Conservation (phyloP, 1,140 invertebrate species). For the Drosophila dunni region DNA sequence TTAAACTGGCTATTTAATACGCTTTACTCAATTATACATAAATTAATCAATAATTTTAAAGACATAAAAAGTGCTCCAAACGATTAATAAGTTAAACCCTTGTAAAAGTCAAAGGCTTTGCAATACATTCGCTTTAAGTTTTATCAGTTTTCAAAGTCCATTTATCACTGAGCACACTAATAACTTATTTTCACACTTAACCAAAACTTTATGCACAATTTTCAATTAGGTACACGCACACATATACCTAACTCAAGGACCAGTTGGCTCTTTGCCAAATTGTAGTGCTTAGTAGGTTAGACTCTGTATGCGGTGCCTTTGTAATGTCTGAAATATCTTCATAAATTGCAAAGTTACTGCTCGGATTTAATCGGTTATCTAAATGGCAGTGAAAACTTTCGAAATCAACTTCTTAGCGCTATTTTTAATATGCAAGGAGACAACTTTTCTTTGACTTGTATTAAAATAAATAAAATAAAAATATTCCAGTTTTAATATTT, state of each 20-base stretch:
- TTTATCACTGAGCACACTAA: background rate
- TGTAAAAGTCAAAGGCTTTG: too few species aligned
- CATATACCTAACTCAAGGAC: background rate
- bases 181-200: slow-evolving; percentile 18
- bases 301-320: background rate
- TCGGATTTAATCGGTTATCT: background rate
- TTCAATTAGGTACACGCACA: background rate
- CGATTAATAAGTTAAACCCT: too few species aligned
- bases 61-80: too few species aligned
- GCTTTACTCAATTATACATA: too few species aligned
- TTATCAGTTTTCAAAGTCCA: background rate
- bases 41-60: too few species aligned
- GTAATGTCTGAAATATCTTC: background rate
- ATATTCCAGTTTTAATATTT: too few species aligned
- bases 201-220: slow-evolving; percentile 7
- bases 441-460: background rate
- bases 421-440: background rate
- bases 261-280: background rate
- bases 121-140: too few species aligned
- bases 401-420: too few species aligned
- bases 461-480: background rate
- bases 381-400: background rate
- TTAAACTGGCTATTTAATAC: too few species aligned
- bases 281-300: too few species aligned
- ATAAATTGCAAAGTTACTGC: slow-evolving; percentile 8